Percentiles rank a stretch among this genome's conserved stretches.
phyloP scores from a whole-genome alignment of 1,140 invertebrate species.

The Gryllus bimaculatus region DNA sequence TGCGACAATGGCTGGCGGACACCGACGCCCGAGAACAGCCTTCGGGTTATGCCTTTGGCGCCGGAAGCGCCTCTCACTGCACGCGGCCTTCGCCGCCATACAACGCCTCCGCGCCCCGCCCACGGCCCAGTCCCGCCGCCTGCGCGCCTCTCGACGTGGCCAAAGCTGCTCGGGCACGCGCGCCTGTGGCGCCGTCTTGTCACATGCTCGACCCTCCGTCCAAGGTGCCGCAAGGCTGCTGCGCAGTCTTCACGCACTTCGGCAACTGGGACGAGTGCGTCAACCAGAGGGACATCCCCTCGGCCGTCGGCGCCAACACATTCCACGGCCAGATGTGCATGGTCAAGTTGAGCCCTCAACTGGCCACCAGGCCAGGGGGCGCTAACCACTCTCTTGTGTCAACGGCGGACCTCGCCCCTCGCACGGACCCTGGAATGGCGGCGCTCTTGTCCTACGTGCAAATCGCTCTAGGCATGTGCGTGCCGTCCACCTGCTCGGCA shows the following conservation, averaged over 20 bases:
- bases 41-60: too few species aligned
- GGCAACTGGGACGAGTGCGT: not conserved
- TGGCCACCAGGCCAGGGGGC: not conserved
- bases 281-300: not conserved
- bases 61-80: too few species aligned
- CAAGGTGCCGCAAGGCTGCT: not conserved
- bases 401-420: not conserved
- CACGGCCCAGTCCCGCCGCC: too few species aligned
- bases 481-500: not conserved
- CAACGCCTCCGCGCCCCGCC: too few species aligned
- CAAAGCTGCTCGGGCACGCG: too few species aligned
- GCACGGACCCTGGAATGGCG: not conserved
- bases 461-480: not conserved
- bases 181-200: not conserved
- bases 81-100: too few species aligned
- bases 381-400: not conserved
- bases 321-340: not conserved
- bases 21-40: too few species aligned
- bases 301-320: not conserved
- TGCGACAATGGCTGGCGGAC: too few species aligned
- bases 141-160: too few species aligned
- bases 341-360: not conserved
- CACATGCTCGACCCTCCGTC: not conserved
- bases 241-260: not conserved
- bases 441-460: not conserved